Evolutionary conservation across 2,113 vertebrate genomes (phyloP).

Genomic region (Campylorhamphus procurvoides): DNA sequence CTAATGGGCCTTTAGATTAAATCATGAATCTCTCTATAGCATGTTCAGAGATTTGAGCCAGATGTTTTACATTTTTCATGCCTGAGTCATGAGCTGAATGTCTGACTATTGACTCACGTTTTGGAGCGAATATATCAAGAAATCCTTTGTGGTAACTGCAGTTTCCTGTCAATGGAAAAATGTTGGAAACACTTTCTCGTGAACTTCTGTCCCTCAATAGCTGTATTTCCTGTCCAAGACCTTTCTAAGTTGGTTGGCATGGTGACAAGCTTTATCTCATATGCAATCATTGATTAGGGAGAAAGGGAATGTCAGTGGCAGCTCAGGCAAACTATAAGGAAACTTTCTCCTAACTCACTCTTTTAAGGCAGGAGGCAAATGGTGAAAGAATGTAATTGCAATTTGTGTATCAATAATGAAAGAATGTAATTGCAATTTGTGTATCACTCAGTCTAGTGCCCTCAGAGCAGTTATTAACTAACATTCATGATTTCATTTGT

Average conservation of each 20-base stretch:
- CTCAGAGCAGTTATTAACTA: background rate
- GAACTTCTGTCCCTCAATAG: slow-evolving; percentile 7
- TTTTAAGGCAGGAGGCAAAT: background rate
- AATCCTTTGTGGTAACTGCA: slow-evolving; percentile 8
- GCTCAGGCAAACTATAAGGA: background rate
- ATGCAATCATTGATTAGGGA: background rate
- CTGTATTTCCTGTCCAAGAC: slow-evolving; percentile 15
- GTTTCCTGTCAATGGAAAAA: slow-evolving; percentile 56
- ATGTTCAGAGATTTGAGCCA: slow-evolving; percentile 1
- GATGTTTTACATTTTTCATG: slow-evolving; percentile 52
- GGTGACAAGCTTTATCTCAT: background rate
- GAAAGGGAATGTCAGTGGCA: background rate
- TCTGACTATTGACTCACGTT: slow-evolving; percentile 1
- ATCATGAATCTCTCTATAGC: background rate
- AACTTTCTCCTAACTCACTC: background rate
- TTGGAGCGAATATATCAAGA: background rate
- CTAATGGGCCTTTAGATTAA: background rate
- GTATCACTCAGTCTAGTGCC: background rate
- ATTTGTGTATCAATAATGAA: background rate
- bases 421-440: background rate
- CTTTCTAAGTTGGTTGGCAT: background rate
- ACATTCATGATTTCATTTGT: background rate
- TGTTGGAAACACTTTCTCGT: slow-evolving; percentile 40
- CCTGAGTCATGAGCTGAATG: slow-evolving; percentile 14
- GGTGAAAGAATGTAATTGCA: background rate